phyloP scores from a whole-genome alignment of 2,113 vertebrate genomes.

The Microcebus ravelobensis region DNA sequence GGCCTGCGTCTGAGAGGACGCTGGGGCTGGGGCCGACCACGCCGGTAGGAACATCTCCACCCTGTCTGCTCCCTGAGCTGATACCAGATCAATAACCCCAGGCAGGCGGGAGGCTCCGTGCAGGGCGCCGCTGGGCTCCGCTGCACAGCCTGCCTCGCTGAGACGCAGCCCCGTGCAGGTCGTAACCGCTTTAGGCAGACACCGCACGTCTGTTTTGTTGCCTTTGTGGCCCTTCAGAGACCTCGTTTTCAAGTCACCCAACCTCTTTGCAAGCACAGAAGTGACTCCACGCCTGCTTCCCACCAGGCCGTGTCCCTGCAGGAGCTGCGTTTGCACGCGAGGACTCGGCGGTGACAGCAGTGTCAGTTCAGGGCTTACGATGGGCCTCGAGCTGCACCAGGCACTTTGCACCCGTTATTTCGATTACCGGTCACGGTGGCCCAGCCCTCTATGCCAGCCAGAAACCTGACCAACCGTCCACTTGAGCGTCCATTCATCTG shows the following conservation, averaged over 20 bases:
- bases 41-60: not conserved
- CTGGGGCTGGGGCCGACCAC: accelerated
- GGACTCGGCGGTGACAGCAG: accelerated
- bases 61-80: not conserved
- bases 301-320: accelerated
- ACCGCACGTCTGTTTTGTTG: accelerated
- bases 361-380: accelerated
- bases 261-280: accelerated
- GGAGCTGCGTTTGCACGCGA: accelerated
- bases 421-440: accelerated
- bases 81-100: accelerated
- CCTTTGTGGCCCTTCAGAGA: not conserved
- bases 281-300: not conserved
- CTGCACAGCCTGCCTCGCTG: accelerated
- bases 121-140: not conserved
- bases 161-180: accelerated
- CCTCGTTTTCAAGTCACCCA: not conserved
- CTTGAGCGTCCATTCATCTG: accelerated
- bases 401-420: accelerated
- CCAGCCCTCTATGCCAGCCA: not conserved
- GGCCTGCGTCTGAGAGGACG: accelerated
- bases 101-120: accelerated
- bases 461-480: not conserved
- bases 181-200: not conserved
- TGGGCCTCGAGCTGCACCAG: accelerated